A percentile compares a stretch with the other conserved stretches of the same genome.
Conservation (phyloP, 2,888 invertebrate genomes). For the Meloe dianella region DNA sequence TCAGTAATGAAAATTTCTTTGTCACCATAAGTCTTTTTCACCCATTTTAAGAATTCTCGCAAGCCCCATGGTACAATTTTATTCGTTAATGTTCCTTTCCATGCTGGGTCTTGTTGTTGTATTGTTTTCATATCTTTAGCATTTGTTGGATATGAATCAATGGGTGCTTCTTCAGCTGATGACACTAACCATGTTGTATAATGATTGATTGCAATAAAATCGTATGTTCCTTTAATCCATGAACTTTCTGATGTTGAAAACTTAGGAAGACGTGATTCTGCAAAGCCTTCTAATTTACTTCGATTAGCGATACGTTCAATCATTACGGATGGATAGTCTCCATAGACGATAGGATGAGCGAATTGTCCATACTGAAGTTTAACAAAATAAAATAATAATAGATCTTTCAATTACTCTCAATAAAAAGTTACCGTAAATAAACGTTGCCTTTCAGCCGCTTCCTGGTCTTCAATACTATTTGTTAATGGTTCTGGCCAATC, state of each 20-base stretch:
- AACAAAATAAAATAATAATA: not conserved
- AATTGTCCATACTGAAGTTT: conserved; percentile 39
- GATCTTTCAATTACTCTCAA: conserved; percentile 30
- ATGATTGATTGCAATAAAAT: conserved; percentile 78
- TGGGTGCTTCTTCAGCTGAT: conserved; percentile 46
- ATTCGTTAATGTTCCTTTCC: conserved; percentile 25
- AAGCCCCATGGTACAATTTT: conserved; percentile 65
- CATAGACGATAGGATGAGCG: conserved; percentile 67
- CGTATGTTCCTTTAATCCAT: conserved; percentile 67
- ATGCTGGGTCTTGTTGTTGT: conserved; percentile 20
- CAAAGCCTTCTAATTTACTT: conserved; percentile 66
- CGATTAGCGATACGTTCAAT: conserved; percentile 64
- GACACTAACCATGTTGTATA: conserved; percentile 70
- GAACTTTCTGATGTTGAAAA: conserved; percentile 68
- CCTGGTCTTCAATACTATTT: conserved; percentile 62
- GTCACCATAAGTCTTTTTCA: conserved; percentile 65
- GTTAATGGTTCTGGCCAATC: conserved; percentile 69
- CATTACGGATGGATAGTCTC: conserved; percentile 73
- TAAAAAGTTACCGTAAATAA: conserved; percentile 61
- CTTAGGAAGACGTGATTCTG: conserved; percentile 67
- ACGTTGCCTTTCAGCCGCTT: conserved; percentile 62
- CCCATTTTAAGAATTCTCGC: conserved; percentile 65
- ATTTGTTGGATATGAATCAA: not conserved
- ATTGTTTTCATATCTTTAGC: conserved; percentile 19
- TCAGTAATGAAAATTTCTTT: conserved; percentile 67